Evolutionary conservation across 2,113 vertebrate genomes (phyloP).

Genomic region (Setophaga kirtlandii): DNA sequence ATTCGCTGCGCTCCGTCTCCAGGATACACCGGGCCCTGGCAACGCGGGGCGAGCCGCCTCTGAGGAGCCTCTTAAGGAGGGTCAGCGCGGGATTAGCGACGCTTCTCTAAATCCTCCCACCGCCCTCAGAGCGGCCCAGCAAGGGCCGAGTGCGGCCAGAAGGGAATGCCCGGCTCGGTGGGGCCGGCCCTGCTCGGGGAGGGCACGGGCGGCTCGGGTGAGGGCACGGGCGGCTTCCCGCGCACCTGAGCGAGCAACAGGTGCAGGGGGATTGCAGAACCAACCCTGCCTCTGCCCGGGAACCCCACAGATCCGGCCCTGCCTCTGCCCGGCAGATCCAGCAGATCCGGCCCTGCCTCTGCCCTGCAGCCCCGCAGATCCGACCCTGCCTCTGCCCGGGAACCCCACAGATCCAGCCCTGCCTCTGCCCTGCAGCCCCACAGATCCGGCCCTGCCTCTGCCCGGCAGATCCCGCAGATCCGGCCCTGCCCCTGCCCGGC

Average conservation of each 20-base stretch:
- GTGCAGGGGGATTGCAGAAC: fast-evolving
- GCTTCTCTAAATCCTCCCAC: not conserved
- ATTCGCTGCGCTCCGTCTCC: constrained; percentile 69
- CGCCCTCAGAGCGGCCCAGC: not conserved
- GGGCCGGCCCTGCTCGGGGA: not conserved
- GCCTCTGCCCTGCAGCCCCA: no score
- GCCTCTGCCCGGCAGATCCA: no score
- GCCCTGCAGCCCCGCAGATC: no score
- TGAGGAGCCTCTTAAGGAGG: not conserved
- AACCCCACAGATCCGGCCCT: no score
- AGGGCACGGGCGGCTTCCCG: fast-evolving
- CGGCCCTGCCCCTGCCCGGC: no score
- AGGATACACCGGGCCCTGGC: constrained; percentile 68
- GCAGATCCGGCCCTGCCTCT: no score
- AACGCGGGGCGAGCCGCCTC: not conserved
- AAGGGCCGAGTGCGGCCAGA: fast-evolving
- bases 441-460: no score
- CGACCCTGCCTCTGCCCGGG: not conserved
- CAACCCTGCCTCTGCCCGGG: not conserved
- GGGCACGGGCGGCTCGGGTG: no score
- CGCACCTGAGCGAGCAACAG: fast-evolving
- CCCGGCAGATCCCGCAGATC: no score
- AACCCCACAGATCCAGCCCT: not conserved
- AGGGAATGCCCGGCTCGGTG: not conserved
- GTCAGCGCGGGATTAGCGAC: not conserved